Conservation (phyloP, 2,113 vertebrate genomes). For the Nothoprocta perdicaria region DNA sequence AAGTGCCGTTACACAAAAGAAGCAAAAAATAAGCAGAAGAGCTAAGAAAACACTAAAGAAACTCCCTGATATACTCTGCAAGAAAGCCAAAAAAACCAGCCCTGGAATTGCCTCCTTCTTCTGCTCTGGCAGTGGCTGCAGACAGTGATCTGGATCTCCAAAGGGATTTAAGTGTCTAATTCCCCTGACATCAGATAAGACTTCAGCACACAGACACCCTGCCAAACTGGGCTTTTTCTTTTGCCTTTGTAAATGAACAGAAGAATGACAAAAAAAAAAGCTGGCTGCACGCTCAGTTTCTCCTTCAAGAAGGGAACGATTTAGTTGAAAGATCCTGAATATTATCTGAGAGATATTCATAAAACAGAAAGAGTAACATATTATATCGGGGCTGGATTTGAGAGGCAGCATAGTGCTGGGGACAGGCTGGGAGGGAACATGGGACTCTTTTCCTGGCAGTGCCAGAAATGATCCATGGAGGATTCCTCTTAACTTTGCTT, state of each 20-base stretch:
- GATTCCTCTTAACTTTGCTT: neutral
- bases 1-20: constrained; percentile 7
- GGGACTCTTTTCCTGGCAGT: neutral
- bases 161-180: constrained; percentile 22
- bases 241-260: neutral
- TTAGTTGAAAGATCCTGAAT: neutral
- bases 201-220: neutral
- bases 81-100: neutral
- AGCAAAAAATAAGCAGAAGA: constrained; percentile 31
- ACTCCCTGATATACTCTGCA: neutral
- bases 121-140: neutral
- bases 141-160: neutral
- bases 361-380: neutral
- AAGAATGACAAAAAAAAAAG: neutral
- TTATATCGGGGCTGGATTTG: neutral
- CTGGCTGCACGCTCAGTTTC: neutral
- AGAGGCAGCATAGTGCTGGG: neutral
- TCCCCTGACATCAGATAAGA: constrained; percentile 45
- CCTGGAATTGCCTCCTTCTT: neutral
- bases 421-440: neutral
- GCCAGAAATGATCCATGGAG: neutral
- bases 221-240: neutral
- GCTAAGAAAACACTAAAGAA: constrained; percentile 17
- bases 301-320: neutral
- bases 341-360: neutral